These are phyloP conservation scores for Eulemur albifrons DNA, from an alignment of 2,797 vertebrate species.

Conservation along the genomic window DNA sequence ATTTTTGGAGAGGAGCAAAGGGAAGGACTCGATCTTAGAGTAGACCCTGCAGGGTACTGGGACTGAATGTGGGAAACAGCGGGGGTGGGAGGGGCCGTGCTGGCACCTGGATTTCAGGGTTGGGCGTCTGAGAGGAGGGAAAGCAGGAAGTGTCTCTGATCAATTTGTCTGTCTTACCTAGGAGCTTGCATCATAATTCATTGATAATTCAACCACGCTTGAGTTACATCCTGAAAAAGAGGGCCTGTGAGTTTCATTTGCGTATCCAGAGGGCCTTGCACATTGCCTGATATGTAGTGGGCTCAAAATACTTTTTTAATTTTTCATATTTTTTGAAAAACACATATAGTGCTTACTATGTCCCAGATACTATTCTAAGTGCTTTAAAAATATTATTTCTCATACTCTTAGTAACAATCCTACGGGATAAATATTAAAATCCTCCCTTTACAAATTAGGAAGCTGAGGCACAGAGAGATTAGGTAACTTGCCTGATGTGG, in stretches of 20 bases:
- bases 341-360: neutral
- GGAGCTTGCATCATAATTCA: neutral
- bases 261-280: neutral
- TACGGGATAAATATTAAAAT: neutral
- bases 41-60: rapidly evolving
- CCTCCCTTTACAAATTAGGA: neutral
- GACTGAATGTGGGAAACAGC: neutral
- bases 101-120: neutral
- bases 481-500: neutral
- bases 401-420: neutral
- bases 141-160: neutral
- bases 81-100: neutral
- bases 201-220: neutral
- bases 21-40: neutral
- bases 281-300: neutral
- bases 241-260: neutral
- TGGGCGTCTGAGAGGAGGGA: neutral
- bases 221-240: neutral
- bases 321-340: neutral
- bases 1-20: too few relatives aligned
- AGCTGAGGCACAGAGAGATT: neutral
- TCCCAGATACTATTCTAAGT: neutral
- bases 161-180: neutral
- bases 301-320: neutral
- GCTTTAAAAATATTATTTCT: neutral